These are phyloP conservation scores for human (Homo sapiens) DNA, from an alignment of 2,113 vertebrate species.

Conservation along the genomic window DNA sequence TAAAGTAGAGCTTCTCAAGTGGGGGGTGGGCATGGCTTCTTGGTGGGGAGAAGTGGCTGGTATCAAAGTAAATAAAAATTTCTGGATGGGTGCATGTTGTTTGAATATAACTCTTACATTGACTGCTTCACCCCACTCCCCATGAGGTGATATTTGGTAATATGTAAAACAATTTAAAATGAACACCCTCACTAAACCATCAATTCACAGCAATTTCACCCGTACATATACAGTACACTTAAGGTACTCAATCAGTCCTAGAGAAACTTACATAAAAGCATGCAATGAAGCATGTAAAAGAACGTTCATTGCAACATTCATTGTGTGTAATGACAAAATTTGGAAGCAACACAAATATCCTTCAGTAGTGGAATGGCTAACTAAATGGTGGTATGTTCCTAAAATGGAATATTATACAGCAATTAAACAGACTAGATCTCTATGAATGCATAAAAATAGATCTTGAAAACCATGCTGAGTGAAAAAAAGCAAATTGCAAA, in stretches of 20 bases:
- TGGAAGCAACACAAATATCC: not conserved
- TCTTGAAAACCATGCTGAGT: not conserved
- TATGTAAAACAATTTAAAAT: not conserved
- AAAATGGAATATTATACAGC: constrained; percentile 29
- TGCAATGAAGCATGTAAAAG: not conserved
- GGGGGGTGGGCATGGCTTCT: not conserved
- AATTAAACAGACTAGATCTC: constrained; percentile 22
- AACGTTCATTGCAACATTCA: not conserved
- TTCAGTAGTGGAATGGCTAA: not conserved
- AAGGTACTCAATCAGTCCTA: not conserved
- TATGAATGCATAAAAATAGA: not conserved
- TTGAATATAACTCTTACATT: not conserved
- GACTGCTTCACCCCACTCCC: not conserved
- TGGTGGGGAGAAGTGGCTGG: not conserved
- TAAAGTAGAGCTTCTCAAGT: not conserved
- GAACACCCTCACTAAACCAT: not conserved
- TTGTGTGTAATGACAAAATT: not conserved
- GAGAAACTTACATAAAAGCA: not conserved
- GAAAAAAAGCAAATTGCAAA: not conserved
- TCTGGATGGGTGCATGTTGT: not conserved
- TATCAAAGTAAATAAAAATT: not conserved
- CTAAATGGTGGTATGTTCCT: not conserved
- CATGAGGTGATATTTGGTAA: not conserved
- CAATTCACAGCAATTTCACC: not conserved
- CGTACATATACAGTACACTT: not conserved